Conservation (phyloP, 1,140 invertebrate genomes). For the Ylistrum balloti region DNA sequence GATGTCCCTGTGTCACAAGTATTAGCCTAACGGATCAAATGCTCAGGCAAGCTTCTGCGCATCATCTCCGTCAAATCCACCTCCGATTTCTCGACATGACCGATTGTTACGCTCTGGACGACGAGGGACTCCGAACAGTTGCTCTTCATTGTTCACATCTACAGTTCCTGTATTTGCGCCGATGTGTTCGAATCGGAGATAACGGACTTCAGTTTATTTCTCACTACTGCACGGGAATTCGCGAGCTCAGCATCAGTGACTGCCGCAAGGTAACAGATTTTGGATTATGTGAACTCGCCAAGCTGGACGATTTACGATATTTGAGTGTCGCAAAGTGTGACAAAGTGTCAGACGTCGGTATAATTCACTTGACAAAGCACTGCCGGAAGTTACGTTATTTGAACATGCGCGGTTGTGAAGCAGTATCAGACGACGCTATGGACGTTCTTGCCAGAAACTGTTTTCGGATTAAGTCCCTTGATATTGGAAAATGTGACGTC, state of each 20-base stretch:
- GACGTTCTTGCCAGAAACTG: slow-evolving; percentile 92
- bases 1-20: slow-evolving; percentile 88
- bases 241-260: slow-evolving; percentile 95
- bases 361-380: slow-evolving; percentile 92
- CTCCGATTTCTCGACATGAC: slow-evolving; percentile 86
- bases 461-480: slow-evolving; percentile 91
- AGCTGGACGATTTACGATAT: slow-evolving; percentile 91
- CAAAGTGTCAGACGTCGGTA: slow-evolving; percentile 94
- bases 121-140: slow-evolving; percentile 91
- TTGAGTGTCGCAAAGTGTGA: slow-evolving; percentile 95
- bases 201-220: slow-evolving; percentile 86
- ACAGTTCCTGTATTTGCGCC: slow-evolving; percentile 92
- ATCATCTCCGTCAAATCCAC: slow-evolving; percentile 80
- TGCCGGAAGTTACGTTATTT: slow-evolving; percentile 95
- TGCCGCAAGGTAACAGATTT: slow-evolving; percentile 95
- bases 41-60: slow-evolving; percentile 83
- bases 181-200: slow-evolving; percentile 86
- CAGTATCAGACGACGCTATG: slow-evolving; percentile 94
- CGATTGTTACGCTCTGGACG: slow-evolving; percentile 92
- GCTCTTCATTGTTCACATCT: slow-evolving; percentile 93
- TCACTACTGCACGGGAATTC: slow-evolving; percentile 89
- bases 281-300: slow-evolving; percentile 93
- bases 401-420: slow-evolving; percentile 95
- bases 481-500: slow-evolving; percentile 96
- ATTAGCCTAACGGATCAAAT: slow-evolving; percentile 87